A percentile compares a stretch with the other conserved stretches of the same genome.
phyloP scores from a whole-genome alignment of 2,888 invertebrate genomes.

The Gastracanthus pulcherrimus region DNA sequence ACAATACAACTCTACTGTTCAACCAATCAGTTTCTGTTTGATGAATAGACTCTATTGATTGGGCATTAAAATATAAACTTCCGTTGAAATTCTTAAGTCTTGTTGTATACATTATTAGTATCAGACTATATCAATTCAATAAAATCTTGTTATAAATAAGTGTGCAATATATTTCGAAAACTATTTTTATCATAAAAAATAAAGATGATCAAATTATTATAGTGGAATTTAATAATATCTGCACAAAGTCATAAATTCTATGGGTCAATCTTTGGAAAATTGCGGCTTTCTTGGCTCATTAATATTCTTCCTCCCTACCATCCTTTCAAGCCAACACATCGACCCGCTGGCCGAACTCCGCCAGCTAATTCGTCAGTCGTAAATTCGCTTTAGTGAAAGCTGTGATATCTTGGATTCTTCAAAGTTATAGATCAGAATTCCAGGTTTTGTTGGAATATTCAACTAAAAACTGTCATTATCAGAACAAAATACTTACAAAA shows the following conservation, averaged over 20 bases:
- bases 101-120: no score
- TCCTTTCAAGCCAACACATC: background rate
- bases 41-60: no score
- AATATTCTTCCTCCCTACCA: slow-evolving; percentile 38
- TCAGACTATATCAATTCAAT: no score
- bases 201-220: no score
- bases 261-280: background rate
- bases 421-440: background rate
- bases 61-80: no score
- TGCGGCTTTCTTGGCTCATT: slow-evolving; percentile 5
- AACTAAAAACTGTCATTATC: background rate
- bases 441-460: background rate
- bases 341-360: slow-evolving; percentile 12
- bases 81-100: no score
- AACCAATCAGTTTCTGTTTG: no score
- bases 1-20: no score
- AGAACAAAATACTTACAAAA: no score
- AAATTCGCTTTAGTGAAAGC: slow-evolving; percentile 31
- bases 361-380: slow-evolving; percentile 39
- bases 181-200: no score
- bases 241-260: background rate
- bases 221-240: background rate
- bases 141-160: no score
- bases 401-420: slow-evolving; percentile 22
- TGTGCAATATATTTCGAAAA: no score